Base-by-base conservation (phyloP, 2,888 invertebrate genomes). In the Aspidiotus destructor region DNA sequence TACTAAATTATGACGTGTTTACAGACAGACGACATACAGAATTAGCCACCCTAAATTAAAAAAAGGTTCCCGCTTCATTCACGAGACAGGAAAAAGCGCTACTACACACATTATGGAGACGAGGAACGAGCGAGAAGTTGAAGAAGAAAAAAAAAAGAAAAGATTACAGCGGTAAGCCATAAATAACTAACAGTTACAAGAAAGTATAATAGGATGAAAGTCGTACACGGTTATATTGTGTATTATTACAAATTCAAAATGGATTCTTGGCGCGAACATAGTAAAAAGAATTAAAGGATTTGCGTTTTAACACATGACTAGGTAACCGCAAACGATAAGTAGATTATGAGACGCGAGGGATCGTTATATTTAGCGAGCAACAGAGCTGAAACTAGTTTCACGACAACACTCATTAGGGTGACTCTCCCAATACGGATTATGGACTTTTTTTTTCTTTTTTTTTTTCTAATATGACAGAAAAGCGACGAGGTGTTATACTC, bases 301-400 rank as follows among this genome's bases (percentile, higher is more conserved):
- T 69, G 62, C 61, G 62, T 69, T 69, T 69, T 69, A 69, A 69
- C 69, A 69, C 69, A 69, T 69, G 69, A 69, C 69, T 69, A 62
- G 62, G 54, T 69, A 61, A 69, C 61, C 69, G 60, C 61, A 69
- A 55, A 60, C 55, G 61, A 57, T 69, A 69, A 69, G 69, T 69
- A 69, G 69, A 69, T 69, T 69, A 69, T 52, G 41, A 52, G 65
- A 17, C 60, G 63, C 16, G 58, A 13, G 65, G 58, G 57, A 42
- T 41, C 57, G 44, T 65, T 44, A 58, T 65, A 44, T 58, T 13
- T 55, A 42, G 57, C 55, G 10, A 58, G 44, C 54, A 28, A 48
- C 44, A 16, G 48, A 65, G 65, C 58, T 65, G 65, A 65, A 55
- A 65, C 65, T 65, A 55, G 65, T 65, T 65, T 55, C 10, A 55